A percentile compares a stretch with the other conserved stretches of the same genome.
Evolutionary conservation across 2,888 invertebrate genomes (phyloP).

Genomic region (Diploptera punctata): DNA sequence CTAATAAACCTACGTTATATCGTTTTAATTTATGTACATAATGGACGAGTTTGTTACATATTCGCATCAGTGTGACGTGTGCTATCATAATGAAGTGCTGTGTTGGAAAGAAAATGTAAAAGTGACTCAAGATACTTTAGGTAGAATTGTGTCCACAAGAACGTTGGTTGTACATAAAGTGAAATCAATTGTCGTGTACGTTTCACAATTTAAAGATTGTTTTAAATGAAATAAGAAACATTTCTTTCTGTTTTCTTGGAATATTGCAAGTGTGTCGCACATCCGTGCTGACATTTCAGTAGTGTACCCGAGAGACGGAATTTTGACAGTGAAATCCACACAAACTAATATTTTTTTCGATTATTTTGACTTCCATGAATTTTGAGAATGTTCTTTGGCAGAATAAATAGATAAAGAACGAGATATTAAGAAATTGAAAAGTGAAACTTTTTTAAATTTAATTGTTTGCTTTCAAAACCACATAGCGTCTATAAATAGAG

Average conservation of each 20-base stretch:
- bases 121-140: neutral
- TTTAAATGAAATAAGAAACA: neutral
- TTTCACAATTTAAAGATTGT: neutral
- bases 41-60: neutral
- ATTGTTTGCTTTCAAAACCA: no score
- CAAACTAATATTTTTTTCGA: no score
- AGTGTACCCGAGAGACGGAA: neutral
- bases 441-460: no score
- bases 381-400: no score
- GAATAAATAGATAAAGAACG: no score
- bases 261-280: neutral
- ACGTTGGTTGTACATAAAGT: neutral
- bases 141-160: neutral
- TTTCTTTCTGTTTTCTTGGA: neutral
- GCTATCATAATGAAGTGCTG: constrained; percentile 14
- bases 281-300: neutral
- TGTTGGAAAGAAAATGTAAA: neutral
- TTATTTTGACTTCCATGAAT: no score
- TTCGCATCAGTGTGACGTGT: neutral
- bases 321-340: no score
- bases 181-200: neutral
- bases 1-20: neutral
- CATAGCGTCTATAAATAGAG: no score
- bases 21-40: constrained; percentile 13
- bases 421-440: no score